A percentile compares a stretch with the other conserved stretches of the same genome.
phyloP scores from a whole-genome alignment of 2,888 invertebrate genomes.

The Clepsis dumicolana region DNA sequence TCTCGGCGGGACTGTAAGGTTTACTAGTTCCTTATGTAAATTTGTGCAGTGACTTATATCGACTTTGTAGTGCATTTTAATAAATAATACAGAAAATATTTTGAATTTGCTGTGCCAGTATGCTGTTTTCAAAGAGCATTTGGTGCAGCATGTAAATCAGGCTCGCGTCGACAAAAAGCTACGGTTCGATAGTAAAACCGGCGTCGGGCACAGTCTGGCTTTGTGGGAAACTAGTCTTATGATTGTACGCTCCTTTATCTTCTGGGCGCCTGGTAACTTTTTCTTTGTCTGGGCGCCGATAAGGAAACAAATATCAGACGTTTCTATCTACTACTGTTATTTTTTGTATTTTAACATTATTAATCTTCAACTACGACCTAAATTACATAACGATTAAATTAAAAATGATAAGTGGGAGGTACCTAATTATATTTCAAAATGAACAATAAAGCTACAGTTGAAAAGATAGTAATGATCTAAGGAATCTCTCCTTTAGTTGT shows the following conservation, averaged over 20 bases:
- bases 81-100: constrained; percentile 11
- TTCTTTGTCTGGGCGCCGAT: constrained; percentile 12
- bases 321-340: neutral
- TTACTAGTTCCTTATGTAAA: constrained; percentile 22
- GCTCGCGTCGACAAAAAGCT: constrained; percentile 10
- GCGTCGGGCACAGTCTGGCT: constrained; percentile 1
- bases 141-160: constrained; percentile 12
- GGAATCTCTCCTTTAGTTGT: constrained; percentile 12
- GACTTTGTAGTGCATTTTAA: constrained; percentile 7
- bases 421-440: neutral
- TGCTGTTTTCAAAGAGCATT: constrained; percentile 20
- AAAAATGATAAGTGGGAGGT: too few species aligned
- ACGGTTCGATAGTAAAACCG: constrained; percentile 16
- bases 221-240: constrained; percentile 11
- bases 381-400: too few species aligned
- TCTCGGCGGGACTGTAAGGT: constrained; percentile 14
- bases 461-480: constrained; percentile 12
- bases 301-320: neutral
- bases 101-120: constrained; percentile 7
- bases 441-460: constrained; percentile 2
- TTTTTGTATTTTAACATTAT: neutral
- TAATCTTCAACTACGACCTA: neutral
- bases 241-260: neutral
- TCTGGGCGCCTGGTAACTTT: constrained; percentile 12
- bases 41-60: constrained; percentile 12